These are phyloP conservation scores for Harpalus rubripes DNA, from an alignment of 2,888 invertebrate species.

Conservation along the genomic window DNA sequence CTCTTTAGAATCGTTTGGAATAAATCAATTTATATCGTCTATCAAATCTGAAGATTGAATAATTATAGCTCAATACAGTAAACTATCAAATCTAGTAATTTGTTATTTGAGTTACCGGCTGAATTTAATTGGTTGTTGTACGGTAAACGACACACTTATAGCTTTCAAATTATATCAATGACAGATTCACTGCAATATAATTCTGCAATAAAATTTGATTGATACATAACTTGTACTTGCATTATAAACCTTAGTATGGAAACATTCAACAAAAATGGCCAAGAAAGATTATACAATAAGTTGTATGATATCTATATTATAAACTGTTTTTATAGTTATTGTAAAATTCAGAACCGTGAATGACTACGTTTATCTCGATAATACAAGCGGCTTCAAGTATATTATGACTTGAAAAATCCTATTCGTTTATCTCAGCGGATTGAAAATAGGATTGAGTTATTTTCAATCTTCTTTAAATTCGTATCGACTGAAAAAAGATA, in stretches of 20 bases:
- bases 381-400: no score
- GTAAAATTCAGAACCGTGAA: no score
- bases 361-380: no score
- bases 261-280: no score
- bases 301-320: no score
- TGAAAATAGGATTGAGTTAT: no score
- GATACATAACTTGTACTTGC: neutral
- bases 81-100: neutral
- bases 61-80: neutral
- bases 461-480: no score
- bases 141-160: neutral
- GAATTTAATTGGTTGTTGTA: neutral
- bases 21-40: neutral
- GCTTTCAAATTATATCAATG: neutral
- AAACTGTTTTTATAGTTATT: no score
- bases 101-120: neutral
- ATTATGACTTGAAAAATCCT: no score
- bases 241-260: neutral
- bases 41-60: neutral
- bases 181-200: neutral
- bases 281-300: no score
- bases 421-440: no score
- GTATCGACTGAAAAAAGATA: no score
- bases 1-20: neutral
- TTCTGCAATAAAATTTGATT: neutral